These are phyloP conservation scores for Crotalus tigris DNA, from an alignment of 2,113 vertebrate genomes.

Conservation along the genomic window DNA sequence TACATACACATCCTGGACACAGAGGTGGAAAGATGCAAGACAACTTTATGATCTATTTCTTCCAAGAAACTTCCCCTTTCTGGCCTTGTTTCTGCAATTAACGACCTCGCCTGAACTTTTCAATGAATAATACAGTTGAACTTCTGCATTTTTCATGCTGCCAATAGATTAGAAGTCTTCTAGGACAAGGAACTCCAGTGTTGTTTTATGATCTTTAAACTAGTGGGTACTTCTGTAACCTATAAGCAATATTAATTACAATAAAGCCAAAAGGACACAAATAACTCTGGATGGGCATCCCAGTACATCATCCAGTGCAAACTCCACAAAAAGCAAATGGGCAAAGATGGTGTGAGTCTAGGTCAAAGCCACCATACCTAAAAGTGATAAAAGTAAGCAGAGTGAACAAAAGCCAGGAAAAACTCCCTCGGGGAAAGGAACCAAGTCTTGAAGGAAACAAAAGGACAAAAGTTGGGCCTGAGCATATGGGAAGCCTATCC, in stretches of 20 bases:
- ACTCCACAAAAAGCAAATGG: not conserved
- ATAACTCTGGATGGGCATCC: not conserved
- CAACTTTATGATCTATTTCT: not conserved
- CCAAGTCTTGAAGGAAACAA: too few relatives aligned
- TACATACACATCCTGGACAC: not conserved
- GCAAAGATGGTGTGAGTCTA: too few relatives aligned
- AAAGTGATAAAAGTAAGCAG: too few relatives aligned
- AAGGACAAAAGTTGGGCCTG: too few relatives aligned
- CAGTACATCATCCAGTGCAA: too few relatives aligned
- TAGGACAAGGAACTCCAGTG: conserved; percentile 24
- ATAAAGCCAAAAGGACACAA: not conserved
- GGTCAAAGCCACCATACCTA: too few relatives aligned
- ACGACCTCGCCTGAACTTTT: not conserved
- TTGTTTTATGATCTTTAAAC: conserved; percentile 17
- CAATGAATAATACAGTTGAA: conserved; percentile 29
- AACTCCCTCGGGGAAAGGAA: too few relatives aligned
- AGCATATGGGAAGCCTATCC: too few relatives aligned
- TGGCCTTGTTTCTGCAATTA: conserved; percentile 3
- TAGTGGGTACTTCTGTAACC: not conserved
- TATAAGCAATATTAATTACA: not conserved
- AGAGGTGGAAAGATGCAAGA: not conserved
- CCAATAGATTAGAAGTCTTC: conserved; percentile 19
- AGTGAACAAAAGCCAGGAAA: too few relatives aligned
- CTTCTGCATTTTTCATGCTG: conserved; percentile 28
- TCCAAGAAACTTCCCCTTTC: not conserved